Evolutionary conservation across 2,113 vertebrate species (phyloP).

Genomic region (Glaucidium brasilianum): DNA sequence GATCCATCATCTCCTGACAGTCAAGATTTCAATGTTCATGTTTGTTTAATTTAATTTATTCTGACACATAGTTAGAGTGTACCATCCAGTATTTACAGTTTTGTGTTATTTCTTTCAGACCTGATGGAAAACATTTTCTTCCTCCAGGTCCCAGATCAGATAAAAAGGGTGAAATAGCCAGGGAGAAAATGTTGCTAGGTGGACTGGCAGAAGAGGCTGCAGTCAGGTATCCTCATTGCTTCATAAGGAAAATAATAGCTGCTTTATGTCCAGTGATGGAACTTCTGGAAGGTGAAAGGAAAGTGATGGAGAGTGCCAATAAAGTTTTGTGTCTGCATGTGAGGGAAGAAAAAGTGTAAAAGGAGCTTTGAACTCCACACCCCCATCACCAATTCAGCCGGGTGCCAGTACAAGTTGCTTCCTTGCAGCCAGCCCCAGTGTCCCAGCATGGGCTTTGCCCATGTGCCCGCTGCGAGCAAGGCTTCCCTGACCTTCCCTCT

Average conservation of each 20-base stretch:
- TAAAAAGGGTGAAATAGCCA: background rate
- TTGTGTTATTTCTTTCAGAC: background rate
- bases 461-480: background rate
- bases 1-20: background rate
- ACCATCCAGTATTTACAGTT: background rate
- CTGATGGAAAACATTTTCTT: background rate
- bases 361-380: background rate
- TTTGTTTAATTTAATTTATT: background rate
- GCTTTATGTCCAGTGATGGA: background rate
- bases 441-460: accelerated
- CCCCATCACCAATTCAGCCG: background rate
- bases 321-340: background rate
- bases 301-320: background rate
- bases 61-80: background rate
- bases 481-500: background rate
- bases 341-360: background rate
- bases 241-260: background rate
- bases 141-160: background rate
- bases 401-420: background rate
- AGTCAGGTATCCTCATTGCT: background rate
- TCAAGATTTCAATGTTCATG: background rate
- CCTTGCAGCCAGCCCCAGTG: background rate
- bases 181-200: background rate
- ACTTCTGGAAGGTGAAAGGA: background rate
- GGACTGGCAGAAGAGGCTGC: background rate